Conservation (phyloP, 2,113 vertebrate species). For the Pangasianodon hypophthalmus region DNA sequence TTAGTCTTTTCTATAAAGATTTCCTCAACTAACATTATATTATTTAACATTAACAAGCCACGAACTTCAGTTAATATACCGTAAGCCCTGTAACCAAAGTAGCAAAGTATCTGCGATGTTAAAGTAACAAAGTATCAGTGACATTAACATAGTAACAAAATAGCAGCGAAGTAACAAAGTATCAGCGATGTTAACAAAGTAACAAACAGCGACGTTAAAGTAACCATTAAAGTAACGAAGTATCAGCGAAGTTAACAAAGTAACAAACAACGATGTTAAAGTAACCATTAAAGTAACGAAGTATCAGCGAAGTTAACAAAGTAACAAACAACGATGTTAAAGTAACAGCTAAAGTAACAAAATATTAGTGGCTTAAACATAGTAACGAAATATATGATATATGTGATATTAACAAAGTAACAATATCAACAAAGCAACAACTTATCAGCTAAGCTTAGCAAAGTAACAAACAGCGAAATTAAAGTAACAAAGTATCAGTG, state of each 20-base stretch:
- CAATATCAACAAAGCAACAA: background rate
- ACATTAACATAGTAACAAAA: background rate
- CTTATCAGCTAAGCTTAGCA: too few species aligned
- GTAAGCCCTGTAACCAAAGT: background rate
- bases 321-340: background rate
- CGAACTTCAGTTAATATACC: background rate
- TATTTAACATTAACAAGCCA: background rate
- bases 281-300: background rate
- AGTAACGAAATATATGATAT: too few species aligned
- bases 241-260: background rate
- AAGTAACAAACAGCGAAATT: background rate
- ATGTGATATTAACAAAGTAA: background rate
- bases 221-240: background rate
- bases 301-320: background rate
- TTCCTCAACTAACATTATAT: background rate
- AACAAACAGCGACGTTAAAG: background rate
- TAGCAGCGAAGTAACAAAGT: background rate
- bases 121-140: background rate
- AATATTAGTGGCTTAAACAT: background rate
- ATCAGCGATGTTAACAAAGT: background rate
- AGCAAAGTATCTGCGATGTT: background rate
- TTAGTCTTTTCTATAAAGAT: background rate
- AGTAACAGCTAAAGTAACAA: background rate
- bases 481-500: too few species aligned
- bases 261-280: too few species aligned